phyloP scores from a whole-genome alignment of 2,113 vertebrate genomes.

The Onychorhynchus coronatus region DNA sequence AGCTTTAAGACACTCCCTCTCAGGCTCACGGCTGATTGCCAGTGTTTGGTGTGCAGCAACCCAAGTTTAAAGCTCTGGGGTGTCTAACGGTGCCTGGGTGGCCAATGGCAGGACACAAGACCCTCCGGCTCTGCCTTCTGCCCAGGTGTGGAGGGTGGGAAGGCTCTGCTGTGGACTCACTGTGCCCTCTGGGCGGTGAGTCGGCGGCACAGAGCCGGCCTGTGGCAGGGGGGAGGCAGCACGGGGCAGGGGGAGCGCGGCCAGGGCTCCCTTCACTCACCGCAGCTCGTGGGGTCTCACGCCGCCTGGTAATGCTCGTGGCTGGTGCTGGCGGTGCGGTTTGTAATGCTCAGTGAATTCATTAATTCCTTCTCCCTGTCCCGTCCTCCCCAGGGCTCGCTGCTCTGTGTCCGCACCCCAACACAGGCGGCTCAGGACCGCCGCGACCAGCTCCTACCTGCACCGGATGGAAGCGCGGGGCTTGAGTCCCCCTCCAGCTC shows the following conservation, averaged over 20 bases:
- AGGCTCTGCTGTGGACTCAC: not conserved
- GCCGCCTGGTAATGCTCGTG: not conserved
- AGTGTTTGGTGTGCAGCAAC: not conserved
- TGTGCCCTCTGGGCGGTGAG: accelerated
- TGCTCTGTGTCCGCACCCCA: not conserved
- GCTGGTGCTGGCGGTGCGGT: not conserved
- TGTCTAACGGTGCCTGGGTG: not conserved
- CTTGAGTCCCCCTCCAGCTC: not conserved
- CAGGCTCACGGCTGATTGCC: not conserved
- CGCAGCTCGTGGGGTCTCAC: accelerated
- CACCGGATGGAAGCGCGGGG: not conserved
- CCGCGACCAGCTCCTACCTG: constrained; percentile 26
- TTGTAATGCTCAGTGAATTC: not conserved
- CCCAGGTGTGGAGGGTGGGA: not conserved
- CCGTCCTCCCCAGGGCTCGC: not conserved
- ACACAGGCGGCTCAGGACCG: not conserved
- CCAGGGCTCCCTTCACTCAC: not conserved
- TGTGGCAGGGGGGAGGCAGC: not conserved
- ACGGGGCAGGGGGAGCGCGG: not conserved
- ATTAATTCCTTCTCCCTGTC: not conserved
- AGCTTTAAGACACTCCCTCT: not conserved
- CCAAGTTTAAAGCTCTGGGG: not conserved
- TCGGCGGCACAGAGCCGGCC: not conserved
- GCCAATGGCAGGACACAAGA: accelerated
- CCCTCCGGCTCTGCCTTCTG: not conserved